phyloP scores from a whole-genome alignment of 2,888 invertebrate genomes.

The Zhengitettix transpicula region DNA sequence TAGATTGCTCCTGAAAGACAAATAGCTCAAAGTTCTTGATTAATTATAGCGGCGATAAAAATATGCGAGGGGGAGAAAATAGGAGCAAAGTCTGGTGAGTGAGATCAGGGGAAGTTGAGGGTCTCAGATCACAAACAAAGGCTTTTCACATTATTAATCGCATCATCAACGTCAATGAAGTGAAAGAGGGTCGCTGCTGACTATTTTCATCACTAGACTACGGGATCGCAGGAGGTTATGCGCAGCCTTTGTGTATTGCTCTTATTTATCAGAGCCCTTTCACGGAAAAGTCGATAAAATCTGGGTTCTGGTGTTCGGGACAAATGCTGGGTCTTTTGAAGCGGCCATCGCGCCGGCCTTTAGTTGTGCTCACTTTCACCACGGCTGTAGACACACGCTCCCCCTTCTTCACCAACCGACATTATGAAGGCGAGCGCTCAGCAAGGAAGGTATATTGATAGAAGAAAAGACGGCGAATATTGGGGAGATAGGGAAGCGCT shows the following conservation, averaged over 20 bases:
- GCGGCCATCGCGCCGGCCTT: too few relatives aligned
- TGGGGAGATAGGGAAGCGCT: background rate
- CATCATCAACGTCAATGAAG: background rate
- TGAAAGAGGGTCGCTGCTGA: background rate
- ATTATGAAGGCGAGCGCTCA: background rate
- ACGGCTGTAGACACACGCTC: background rate
- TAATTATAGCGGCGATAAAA: background rate
- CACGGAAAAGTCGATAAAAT: too few relatives aligned
- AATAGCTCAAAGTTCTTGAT: background rate
- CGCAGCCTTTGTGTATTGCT: too few relatives aligned
- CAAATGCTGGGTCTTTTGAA: too few relatives aligned
- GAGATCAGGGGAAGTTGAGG: background rate
- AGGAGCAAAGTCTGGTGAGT: background rate
- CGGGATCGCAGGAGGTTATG: too few relatives aligned
- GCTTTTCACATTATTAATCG: background rate
- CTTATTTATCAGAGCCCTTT: too few relatives aligned
- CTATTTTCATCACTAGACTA: too few relatives aligned
- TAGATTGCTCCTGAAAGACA: background rate
- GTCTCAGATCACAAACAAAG: background rate
- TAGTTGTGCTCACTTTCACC: too few relatives aligned
- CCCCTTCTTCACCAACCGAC: background rate
- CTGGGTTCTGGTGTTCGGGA: too few relatives aligned
- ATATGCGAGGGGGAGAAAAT: background rate
- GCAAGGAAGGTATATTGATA: background rate
- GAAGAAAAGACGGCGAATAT: background rate